phyloP scores from a whole-genome alignment of 2,113 vertebrate genomes.

The Notiomystis cincta region DNA sequence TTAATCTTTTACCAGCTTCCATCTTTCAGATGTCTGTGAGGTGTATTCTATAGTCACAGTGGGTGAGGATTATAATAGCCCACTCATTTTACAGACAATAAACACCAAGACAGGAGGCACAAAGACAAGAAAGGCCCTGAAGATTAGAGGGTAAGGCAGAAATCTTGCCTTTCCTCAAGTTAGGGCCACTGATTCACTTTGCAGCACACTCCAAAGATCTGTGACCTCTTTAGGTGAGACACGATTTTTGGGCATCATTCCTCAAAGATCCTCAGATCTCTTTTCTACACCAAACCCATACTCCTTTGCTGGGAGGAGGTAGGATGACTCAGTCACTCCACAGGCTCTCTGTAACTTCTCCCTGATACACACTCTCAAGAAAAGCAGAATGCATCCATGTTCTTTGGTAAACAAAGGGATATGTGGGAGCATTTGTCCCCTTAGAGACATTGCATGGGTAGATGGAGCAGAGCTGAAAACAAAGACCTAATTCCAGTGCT shows the following conservation, averaged over 20 bases:
- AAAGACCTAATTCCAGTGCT: background rate
- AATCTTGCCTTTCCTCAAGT: background rate
- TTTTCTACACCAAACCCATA: background rate
- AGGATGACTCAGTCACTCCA: background rate
- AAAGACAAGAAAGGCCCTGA: background rate
- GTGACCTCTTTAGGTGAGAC: background rate
- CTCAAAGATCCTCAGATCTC: background rate
- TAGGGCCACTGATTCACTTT: background rate
- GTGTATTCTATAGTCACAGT: background rate
- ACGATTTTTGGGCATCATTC: background rate
- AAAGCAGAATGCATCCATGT: background rate
- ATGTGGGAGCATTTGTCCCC: background rate
- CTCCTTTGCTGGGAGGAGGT: background rate
- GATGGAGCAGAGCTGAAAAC: background rate
- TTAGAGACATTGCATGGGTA: background rate
- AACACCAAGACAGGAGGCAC: background rate
- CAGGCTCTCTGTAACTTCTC: background rate
- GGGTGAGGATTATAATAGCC: background rate
- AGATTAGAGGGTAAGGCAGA: background rate
- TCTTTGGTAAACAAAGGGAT: background rate
- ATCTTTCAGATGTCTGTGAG: background rate
- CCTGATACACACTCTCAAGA: rapidly evolving
- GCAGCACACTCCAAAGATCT: background rate
- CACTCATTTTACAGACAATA: background rate
- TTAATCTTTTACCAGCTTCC: background rate